Evolutionary conservation across 1,140 invertebrate species (phyloP).

Genomic region (Drosophila pectinifera): DNA sequence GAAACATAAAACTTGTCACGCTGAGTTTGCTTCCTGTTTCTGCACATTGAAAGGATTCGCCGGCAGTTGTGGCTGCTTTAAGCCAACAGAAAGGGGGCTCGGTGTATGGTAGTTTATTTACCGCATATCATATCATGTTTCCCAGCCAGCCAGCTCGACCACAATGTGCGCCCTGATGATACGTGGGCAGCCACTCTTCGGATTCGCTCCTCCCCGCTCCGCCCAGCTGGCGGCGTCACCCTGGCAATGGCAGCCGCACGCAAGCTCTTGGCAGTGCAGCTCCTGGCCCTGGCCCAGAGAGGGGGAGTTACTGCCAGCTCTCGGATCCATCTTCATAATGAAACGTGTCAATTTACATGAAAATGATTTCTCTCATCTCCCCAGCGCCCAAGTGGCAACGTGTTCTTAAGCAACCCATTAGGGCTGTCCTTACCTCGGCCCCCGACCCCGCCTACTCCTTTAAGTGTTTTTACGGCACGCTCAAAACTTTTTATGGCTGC

Average conservation of each 20-base stretch:
- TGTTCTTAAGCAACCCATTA: constrained; percentile 62
- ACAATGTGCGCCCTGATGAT: constrained; percentile 35
- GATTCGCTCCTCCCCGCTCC: not conserved
- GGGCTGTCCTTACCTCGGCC: constrained; percentile 10
- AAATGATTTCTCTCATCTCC: constrained; percentile 50
- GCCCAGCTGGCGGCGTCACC: constrained; percentile 4
- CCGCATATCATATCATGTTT: constrained; percentile 45
- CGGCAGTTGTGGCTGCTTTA: constrained; percentile 33
- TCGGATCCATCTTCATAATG: constrained; percentile 55
- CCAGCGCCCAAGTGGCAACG: constrained; percentile 51
- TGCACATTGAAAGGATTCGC: constrained; percentile 3
- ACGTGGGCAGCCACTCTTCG: constrained; percentile 2
- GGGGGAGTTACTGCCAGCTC: not conserved
- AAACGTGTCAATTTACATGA: constrained; percentile 65
- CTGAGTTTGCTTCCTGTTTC: constrained; percentile 23
- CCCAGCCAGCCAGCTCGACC: constrained; percentile 29
- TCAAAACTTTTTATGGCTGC: constrained; percentile 57
- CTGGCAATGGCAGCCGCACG: constrained; percentile 16
- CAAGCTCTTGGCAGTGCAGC: constrained; percentile 19
- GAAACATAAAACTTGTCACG: constrained; percentile 30
- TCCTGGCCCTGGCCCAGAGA: not conserved
- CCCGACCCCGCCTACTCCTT: constrained; percentile 16
- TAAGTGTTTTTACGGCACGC: constrained; percentile 63
- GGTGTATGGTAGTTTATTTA: constrained; percentile 41
- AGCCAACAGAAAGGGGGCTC: not conserved